These are phyloP conservation scores for Taenaris catops DNA, from an alignment of 2,888 invertebrate species.

Conservation along the genomic window DNA sequence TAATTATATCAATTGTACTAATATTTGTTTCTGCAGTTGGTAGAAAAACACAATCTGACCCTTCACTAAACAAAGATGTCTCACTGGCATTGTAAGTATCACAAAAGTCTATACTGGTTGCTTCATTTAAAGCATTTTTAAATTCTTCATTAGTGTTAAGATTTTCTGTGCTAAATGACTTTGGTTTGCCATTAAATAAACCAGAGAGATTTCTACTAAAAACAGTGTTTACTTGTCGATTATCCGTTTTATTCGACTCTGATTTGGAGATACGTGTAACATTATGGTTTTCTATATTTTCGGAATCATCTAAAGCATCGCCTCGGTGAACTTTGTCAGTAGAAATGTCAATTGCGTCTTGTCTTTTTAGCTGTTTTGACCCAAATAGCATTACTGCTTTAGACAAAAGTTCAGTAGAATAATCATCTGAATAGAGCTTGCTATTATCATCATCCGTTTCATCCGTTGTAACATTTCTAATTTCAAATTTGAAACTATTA, in stretches of 20 bases:
- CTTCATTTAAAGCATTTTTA: constrained; percentile 52
- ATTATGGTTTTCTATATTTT: constrained; percentile 29
- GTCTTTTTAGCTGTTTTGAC: constrained; percentile 48
- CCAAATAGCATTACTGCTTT: constrained; percentile 39
- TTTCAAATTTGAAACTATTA: constrained; percentile 41
- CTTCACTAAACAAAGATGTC: constrained; percentile 49
- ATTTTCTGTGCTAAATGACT: constrained; percentile 65
- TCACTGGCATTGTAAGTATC: constrained; percentile 40
- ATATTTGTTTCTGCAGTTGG: constrained; percentile 43
- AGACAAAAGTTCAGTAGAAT: constrained; percentile 27
- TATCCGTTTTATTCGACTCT: constrained; percentile 34
- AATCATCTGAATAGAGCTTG: constrained; percentile 28
- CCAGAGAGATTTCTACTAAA: constrained; percentile 48
- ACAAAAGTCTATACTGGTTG: constrained; percentile 62
- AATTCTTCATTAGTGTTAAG: constrained; percentile 44
- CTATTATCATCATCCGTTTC: constrained; percentile 50
- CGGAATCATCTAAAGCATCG: constrained; percentile 34
- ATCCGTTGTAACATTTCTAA: constrained; percentile 53
- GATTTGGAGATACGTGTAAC: constrained; percentile 28
- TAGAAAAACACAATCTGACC: constrained; percentile 55
- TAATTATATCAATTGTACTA: constrained; percentile 28
- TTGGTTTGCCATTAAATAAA: constrained; percentile 62
- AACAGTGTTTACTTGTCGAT: constrained; percentile 39
- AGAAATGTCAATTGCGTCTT: constrained; percentile 49
- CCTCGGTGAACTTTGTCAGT: constrained; percentile 37